Evolutionary conservation across 2,797 vertebrate species (phyloP).

Genomic region (Cuniculus paca): DNA sequence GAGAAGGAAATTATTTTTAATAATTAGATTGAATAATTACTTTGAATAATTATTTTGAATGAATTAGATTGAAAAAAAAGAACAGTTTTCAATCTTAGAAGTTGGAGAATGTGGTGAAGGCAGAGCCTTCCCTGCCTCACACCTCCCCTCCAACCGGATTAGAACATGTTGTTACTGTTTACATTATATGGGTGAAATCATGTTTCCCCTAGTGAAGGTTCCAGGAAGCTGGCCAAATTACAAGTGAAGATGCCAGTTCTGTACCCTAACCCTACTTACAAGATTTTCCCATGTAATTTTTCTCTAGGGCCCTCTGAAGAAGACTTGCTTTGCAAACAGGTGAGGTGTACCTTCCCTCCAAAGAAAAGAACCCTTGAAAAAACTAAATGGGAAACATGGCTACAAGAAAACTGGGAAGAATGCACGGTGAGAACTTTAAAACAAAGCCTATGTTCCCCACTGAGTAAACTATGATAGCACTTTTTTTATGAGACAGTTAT

Average conservation of each 20-base stretch:
- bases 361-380: constrained; percentile 88
- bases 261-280: not conserved
- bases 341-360: constrained; percentile 78
- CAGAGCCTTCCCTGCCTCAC: not conserved
- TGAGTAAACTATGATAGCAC: not conserved
- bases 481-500: not conserved
- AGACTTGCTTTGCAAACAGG: constrained; percentile 88
- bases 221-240: not conserved
- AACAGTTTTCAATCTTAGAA: not conserved
- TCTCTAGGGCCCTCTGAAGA: constrained; percentile 92
- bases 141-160: accelerated
- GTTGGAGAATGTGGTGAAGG: not conserved
- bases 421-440: constrained; percentile 90
- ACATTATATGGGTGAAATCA: not conserved
- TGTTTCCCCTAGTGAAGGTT: not conserved
- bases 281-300: constrained; percentile 49
- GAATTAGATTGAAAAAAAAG: not conserved
- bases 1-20: not conserved
- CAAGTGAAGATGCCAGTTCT: not conserved
- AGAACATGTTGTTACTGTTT: not conserved
- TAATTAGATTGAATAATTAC: no score
- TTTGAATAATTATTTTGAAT: no score
- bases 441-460: accelerated
- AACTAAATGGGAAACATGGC: constrained; percentile 92
- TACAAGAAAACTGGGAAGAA: constrained; percentile 98